A percentile compares a stretch with the other conserved stretches of the same genome.
Conservation (phyloP, 2,888 invertebrate genomes). For the Lasioglossum morio region DNA sequence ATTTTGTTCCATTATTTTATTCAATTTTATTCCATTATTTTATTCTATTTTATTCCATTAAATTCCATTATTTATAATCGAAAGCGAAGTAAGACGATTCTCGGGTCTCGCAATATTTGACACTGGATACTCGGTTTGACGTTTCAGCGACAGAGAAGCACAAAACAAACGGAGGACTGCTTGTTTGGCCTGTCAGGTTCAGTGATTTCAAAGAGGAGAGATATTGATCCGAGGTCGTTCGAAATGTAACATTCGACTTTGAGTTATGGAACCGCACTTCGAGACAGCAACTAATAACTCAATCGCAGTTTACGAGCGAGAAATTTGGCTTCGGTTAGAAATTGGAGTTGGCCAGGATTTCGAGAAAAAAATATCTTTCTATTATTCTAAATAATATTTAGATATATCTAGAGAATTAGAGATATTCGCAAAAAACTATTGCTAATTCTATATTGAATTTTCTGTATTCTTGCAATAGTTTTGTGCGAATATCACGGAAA, state of each 20-base stretch:
- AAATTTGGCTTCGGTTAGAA: not conserved
- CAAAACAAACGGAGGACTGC: not conserved
- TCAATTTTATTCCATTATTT: no score
- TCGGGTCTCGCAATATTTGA: not conserved
- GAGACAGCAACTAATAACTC: not conserved
- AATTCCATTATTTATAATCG: no score
- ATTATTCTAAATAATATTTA: no score
- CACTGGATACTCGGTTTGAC: not conserved
- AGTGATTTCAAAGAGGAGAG: not conserved
- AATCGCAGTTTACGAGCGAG: not conserved
- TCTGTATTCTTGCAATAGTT: no score
- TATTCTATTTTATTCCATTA: no score
- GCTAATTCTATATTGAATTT: no score
- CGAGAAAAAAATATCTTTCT: no score
- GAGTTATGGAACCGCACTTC: not conserved
- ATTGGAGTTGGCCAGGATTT: not conserved
- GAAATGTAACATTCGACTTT: not conserved
- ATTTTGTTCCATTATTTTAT: no score
- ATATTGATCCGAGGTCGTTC: not conserved
- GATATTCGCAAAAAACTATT: no score
- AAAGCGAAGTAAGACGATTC: conserved; percentile 19
- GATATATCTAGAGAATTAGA: no score
- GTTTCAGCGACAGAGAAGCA: not conserved
- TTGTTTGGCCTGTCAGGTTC: not conserved
- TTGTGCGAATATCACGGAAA: no score